Evolutionary conservation across 2,888 invertebrate species (phyloP), one percentile per base, ranked within the genome.

Genomic region (Apamea sordens): DNA sequence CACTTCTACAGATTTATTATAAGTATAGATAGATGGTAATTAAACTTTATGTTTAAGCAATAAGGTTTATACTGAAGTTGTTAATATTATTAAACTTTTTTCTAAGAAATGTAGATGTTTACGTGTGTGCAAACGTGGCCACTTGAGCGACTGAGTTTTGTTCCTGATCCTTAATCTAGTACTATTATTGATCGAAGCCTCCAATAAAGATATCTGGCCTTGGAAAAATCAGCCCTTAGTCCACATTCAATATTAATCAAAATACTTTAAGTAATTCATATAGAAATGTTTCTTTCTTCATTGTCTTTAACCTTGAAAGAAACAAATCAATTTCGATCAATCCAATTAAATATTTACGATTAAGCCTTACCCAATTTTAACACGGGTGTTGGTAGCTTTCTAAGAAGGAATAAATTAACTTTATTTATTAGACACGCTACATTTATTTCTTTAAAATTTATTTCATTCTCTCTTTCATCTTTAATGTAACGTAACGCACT

Each of bases 291-390:
- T 64, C 63, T 32, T 21, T 50, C 18, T 77, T 80, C 47, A 69
- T 80, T 83, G 56, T 76, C 53, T 68, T 36, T 21, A 64, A 68
- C 79, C 84, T 82, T 84, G 69, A 70, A 78, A 84, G 69, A 70
- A 82, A 84, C 69, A 79, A 84, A 79, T 82, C 84, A 73, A 79
- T 82, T 79, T 65, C 61, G 63, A 73, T 84, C 73, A 82, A 73
- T 73, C 44, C 41, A 84, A 84, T 82, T 73, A 79, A 84, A 79
- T 79, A 82, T 82, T 82, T 82, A 84, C 84, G 65, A 84, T 63
- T 72, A 72, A 73, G 63, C 69, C 79, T 59, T 50, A 69, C 63
- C 50, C 69, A 84, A 72, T 56, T 78, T 82, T 72, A 80, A 83
- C 36, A 69, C 53, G 61, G 28, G 11, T 65, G 81, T 56, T 64